phyloP scores from a whole-genome alignment of 2,113 vertebrate species.

The Labrus mixtus region DNA sequence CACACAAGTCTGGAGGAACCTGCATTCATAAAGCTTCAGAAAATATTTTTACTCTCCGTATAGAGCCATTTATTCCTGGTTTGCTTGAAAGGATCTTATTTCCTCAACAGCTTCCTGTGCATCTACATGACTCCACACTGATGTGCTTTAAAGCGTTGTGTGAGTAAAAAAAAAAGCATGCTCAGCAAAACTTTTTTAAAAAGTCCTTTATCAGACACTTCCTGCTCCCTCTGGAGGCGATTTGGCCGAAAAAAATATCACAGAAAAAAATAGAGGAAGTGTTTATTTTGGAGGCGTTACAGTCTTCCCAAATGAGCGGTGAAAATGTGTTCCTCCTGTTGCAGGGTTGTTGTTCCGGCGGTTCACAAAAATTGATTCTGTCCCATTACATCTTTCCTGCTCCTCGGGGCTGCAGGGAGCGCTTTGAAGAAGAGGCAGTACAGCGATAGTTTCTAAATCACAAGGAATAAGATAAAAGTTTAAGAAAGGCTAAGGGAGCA shows the following conservation, averaged over 20 bases:
- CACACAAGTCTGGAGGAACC: background rate
- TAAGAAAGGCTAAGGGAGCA: slow-evolving; percentile 36
- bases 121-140: background rate
- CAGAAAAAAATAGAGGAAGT: slow-evolving; percentile 14
- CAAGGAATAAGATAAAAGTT: slow-evolving; percentile 53
- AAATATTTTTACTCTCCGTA: background rate
- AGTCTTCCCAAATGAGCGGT: slow-evolving; percentile 22
- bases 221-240: slow-evolving; percentile 17
- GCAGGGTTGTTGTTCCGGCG: slow-evolving; percentile 37
- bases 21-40: background rate
- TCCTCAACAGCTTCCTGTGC: background rate
- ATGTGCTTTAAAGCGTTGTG: background rate
- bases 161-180: slow-evolving; percentile 15
- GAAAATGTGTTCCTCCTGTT: slow-evolving; percentile 21
- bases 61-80: background rate
- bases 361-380: slow-evolving; percentile 55
- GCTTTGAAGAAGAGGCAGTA: slow-evolving; percentile 52
- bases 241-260: slow-evolving; percentile 18
- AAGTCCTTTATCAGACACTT: slow-evolving; percentile 19
- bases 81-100: background rate
- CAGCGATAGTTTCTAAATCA: slow-evolving; percentile 51
- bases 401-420: slow-evolving; percentile 30
- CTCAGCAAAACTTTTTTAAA: slow-evolving; percentile 20
- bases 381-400: slow-evolving; percentile 38
- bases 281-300: slow-evolving; percentile 36